Base-by-base conservation (phyloP, 2,888 invertebrate species). In the Hyles lineata region DNA sequence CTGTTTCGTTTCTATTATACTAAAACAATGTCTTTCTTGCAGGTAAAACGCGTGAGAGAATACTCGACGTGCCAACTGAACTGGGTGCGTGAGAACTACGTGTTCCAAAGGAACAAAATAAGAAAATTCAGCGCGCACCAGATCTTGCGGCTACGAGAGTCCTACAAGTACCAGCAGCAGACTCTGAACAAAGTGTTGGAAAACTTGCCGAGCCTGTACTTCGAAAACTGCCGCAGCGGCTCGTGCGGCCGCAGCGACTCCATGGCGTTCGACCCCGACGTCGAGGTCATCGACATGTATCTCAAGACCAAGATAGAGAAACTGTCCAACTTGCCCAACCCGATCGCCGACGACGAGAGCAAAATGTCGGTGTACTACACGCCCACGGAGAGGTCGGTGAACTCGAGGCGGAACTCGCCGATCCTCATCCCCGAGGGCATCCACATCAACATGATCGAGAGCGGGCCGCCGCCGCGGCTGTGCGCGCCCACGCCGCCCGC, bases 141-240 rank as follows among this genome's bases (percentile, higher is more conserved):
- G 91, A 96, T 99, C 74, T 94, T 98, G 67, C 96, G 98, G 71
- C 93, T 99, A 63, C 96, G 98, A 50, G 98, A 99, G 89, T 98
- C 98, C 15, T 99, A 98, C 95, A 99, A 99, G 91, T 98, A 98
- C 87, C 99, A 99, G 90, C 99, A 99, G 89, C 98, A 98, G 91
- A 98, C 98, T 17, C 94, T 99, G 71, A 98, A 98, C 93, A 99
- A 99, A 89, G 97, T 99, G 8, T 92, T 99, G 74, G 99, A 99
- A 90, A 98, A 98, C 89, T 95, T 99, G 82, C 98, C 98, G 60
- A 98, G 97, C 84, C 95, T 98, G 72, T 98, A 98, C 92, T 97
- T 99, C 87, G 99, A 99, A 89, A 98, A 98, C 92, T 99, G 99
- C 87, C 97, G 98, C 58, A 97, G 97, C 79, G 97, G 97, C 5